A percentile compares a stretch with the other conserved stretches of the same genome.
phyloP scores from a whole-genome alignment of 1,140 invertebrate genomes.

The Orchesella cincta region DNA sequence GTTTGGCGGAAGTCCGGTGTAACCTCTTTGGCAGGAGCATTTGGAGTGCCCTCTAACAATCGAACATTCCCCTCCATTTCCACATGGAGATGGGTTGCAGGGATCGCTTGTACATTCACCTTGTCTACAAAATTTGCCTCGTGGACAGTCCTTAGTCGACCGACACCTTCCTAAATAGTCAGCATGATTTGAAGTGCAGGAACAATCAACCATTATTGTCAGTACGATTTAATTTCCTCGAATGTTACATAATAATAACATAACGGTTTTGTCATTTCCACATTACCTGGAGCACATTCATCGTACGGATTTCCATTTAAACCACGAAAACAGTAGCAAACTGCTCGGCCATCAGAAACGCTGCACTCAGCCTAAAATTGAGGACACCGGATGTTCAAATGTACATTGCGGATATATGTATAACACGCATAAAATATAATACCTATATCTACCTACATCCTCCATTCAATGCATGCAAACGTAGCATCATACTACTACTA shows the following conservation, averaged over 20 bases:
- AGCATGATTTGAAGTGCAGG: not conserved
- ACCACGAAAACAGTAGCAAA: conserved; percentile 26
- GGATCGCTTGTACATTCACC: conserved; percentile 24
- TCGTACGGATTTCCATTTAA: conserved; percentile 20
- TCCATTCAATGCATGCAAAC: too few species aligned
- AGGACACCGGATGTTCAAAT: not conserved
- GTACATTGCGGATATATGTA: too few species aligned
- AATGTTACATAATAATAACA: not conserved
- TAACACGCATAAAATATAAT: too few species aligned
- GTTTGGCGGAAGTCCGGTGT: conserved; percentile 75
- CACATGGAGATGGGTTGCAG: conserved; percentile 24
- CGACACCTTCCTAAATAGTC: not conserved
- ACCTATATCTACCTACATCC: too few species aligned
- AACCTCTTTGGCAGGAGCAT: conserved; percentile 71
- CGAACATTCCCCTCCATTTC: conserved; percentile 1
- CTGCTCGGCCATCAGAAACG: conserved; percentile 5
- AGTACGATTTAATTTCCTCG: not conserved
- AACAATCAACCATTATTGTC: not conserved
- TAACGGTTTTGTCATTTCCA: not conserved
- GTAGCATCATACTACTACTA: too few species aligned
- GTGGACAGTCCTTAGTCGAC: conserved; percentile 12
- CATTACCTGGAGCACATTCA: conserved; percentile 22
- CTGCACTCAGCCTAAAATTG: conserved; percentile 21
- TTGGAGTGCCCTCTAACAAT: not conserved
- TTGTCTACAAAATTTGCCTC: conserved; percentile 26